Conservation (phyloP, 2,888 invertebrate genomes). For the Campoplex capitator region DNA sequence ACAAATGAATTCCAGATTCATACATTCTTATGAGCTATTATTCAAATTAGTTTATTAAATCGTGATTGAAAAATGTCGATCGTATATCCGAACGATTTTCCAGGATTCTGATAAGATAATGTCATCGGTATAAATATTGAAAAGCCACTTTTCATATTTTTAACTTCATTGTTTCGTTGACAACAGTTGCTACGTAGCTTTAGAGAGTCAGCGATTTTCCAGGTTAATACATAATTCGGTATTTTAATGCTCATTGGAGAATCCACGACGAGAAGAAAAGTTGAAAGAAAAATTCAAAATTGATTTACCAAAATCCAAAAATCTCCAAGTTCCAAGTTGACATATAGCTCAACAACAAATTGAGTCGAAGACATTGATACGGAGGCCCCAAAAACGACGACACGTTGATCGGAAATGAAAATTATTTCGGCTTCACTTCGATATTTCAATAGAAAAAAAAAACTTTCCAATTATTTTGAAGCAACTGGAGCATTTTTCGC, state of each 20-base stretch:
- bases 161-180: neutral
- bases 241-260: no score
- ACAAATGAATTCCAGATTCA: neutral
- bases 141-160: no score
- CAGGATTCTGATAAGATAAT: neutral
- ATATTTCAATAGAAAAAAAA: neutral
- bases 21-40: conserved; percentile 29
- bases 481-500: neutral
- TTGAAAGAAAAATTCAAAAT: no score
- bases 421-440: neutral
- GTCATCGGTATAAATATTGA: neutral
- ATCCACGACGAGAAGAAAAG: no score
- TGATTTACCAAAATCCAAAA: no score
- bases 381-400: no score
- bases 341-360: no score
- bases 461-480: neutral
- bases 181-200: neutral
- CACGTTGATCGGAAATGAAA: no score
- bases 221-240: no score
- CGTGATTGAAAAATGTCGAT: neutral
- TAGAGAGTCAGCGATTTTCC: neutral
- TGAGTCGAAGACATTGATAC: no score
- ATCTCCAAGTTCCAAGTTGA: no score
- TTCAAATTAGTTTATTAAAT: conserved; percentile 20
- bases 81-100: neutral